A percentile compares a stretch with the other conserved stretches of the same genome.
phyloP scores from a whole-genome alignment of 2,888 invertebrate genomes.

The Empis livida region DNA sequence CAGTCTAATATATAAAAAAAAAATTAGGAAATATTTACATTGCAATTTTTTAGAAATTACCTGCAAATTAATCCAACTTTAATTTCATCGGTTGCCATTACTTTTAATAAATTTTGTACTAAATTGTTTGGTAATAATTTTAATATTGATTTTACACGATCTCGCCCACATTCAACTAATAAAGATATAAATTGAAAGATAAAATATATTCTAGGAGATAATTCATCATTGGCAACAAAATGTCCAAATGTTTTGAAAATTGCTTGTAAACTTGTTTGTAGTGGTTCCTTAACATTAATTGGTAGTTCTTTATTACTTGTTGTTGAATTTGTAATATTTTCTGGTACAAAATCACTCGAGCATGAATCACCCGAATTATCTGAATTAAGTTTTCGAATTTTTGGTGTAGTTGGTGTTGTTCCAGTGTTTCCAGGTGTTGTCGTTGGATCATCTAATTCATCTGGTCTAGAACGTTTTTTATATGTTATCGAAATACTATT shows the following conservation, averaged over 20 bases:
- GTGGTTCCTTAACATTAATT: constrained; percentile 44
- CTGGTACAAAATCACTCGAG: constrained; percentile 28
- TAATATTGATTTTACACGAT: constrained; percentile 54
- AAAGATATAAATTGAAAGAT: constrained; percentile 64
- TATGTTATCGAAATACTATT: constrained; percentile 5
- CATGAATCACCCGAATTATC: constrained; percentile 47
- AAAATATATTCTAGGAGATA: constrained; percentile 73
- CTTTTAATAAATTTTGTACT: constrained; percentile 68
- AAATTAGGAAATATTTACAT: no score
- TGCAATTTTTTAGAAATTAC: constrained; percentile 12
- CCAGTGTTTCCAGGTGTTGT: constrained; percentile 26
- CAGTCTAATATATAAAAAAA: constrained; percentile 21
- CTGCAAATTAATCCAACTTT: constrained; percentile 31
- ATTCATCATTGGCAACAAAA: constrained; percentile 48
- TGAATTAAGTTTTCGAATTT: constrained; percentile 47
- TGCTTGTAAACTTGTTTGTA: constrained; percentile 50
- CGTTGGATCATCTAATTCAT: constrained; percentile 46
- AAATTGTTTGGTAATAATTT: constrained; percentile 63
- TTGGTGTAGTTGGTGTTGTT: constrained; percentile 41
- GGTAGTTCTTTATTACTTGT: constrained; percentile 18
- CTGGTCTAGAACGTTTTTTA: constrained; percentile 47
- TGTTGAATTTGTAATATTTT: constrained; percentile 13
- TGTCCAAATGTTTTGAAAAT: constrained; percentile 61
- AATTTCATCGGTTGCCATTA: constrained; percentile 30
- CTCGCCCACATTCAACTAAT: constrained; percentile 63